Evolutionary conservation across 2,113 vertebrate species (phyloP).

Genomic region (Ondatra zibethicus): DNA sequence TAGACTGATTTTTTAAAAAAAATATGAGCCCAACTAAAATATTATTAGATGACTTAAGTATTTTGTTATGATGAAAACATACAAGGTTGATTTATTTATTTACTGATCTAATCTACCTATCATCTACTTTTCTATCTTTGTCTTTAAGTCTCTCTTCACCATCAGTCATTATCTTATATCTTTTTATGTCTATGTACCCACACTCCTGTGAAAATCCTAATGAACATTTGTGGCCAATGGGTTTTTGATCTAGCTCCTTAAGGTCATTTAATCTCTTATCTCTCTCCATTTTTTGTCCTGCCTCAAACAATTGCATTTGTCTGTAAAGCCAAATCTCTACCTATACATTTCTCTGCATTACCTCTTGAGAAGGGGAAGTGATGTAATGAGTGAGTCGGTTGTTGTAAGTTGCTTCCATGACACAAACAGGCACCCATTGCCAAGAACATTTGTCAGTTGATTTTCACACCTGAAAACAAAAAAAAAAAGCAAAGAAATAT

Average conservation of each 20-base stretch:
- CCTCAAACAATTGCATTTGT: neutral
- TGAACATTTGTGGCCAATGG: neutral
- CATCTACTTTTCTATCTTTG: neutral
- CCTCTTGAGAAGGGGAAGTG: neutral
- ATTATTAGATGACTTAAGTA: neutral
- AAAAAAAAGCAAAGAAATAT: neutral
- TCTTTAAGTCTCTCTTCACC: neutral
- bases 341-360: neutral
- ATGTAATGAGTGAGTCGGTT: too few species aligned
- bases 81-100: neutral
- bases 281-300: neutral
- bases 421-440: neutral
- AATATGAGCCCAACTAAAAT: neutral
- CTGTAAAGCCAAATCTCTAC: too few species aligned
- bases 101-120: neutral
- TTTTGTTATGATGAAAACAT: neutral
- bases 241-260: neutral
- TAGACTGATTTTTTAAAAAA: neutral
- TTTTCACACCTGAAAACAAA: neutral
- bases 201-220: neutral
- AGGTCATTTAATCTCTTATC: neutral
- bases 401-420: neutral
- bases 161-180: neutral
- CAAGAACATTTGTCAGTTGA: neutral
- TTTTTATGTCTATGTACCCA: neutral